A percentile compares a stretch with the other conserved stretches of the same genome.
Conservation (phyloP, 2,888 invertebrate genomes). For the Biston betularia region DNA sequence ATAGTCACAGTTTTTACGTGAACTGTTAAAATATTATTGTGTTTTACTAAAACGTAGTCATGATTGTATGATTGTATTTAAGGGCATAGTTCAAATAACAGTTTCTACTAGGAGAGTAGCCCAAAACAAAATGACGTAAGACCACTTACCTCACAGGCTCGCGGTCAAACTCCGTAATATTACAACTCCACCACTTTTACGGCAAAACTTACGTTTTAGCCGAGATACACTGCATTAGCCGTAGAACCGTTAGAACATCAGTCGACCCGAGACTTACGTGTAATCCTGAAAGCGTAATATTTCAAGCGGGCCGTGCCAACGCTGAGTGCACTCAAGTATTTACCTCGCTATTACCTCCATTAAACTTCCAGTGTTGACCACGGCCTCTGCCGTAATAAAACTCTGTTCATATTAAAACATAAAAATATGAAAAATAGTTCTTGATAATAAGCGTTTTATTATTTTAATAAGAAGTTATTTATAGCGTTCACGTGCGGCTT, state of each 20-base stretch:
- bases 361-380: conserved; percentile 59
- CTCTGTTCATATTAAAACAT: conserved; percentile 4
- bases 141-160: conserved; percentile 3
- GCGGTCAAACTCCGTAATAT: conserved; percentile 25
- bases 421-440: conserved; percentile 1
- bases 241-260: conserved; percentile 52
- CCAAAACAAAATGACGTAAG: conserved; percentile 6
- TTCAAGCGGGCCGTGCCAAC: conserved; percentile 58
- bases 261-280: conserved; percentile 53
- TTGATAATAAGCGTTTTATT: conserved; percentile 5
- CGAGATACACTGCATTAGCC: conserved; percentile 44
- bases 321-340: conserved; percentile 63
- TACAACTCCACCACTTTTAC: conserved; percentile 22
- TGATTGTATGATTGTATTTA: too few species aligned
- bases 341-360: conserved; percentile 64
- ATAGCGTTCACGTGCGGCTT: not conserved
- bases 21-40: not conserved
- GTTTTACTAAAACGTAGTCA: not conserved
- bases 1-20: too few species aligned
- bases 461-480: conserved; percentile 4
- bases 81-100: not conserved
- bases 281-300: conserved; percentile 71
- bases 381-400: conserved; percentile 44
- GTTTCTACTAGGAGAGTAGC: not conserved
- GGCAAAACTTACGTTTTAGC: conserved; percentile 36